Percentiles rank a stretch among this genome's conserved stretches.
These are phyloP conservation scores for Callocephalon fimbriatum DNA, from an alignment of 2,113 vertebrate species.

Conservation along the genomic window DNA sequence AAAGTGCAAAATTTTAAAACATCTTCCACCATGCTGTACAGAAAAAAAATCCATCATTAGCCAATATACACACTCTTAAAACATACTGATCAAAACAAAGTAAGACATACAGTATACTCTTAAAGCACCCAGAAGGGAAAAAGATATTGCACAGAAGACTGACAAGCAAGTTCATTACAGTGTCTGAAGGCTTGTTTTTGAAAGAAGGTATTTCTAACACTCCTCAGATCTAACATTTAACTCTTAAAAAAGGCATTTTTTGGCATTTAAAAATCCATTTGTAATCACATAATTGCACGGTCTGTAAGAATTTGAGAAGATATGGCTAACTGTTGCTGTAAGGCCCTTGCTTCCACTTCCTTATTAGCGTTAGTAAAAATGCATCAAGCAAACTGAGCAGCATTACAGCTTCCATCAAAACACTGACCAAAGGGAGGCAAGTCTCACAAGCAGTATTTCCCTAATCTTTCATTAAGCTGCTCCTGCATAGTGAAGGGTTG, in stretches of 20 bases:
- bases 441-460: background rate
- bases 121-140: constrained; percentile 71
- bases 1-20: constrained; percentile 93
- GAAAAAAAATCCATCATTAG: constrained; percentile 86
- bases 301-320: constrained; percentile 46
- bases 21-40: constrained; percentile 91
- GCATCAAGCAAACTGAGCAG: constrained; percentile 13
- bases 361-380: constrained; percentile 17
- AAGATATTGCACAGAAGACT: constrained; percentile 78
- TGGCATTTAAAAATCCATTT: constrained; percentile 70
- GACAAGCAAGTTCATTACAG: constrained; percentile 72
- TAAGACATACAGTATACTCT: constrained; percentile 73
- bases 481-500: background rate
- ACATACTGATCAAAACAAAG: constrained; percentile 43
- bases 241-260: constrained; percentile 71
- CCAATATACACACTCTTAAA: constrained; percentile 85
- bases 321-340: constrained; percentile 43
- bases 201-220: constrained; percentile 59
- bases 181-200: constrained; percentile 59
- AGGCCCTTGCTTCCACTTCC: constrained; percentile 54
- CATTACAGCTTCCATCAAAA: constrained; percentile 59
- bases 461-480: background rate
- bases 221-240: constrained; percentile 57
- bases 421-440: background rate
- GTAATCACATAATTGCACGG: constrained; percentile 67